Evolutionary conservation across 1,140 invertebrate species (phyloP), one percentile per base, ranked within the genome.

Genomic region (Drosophila bifasciata): DNA sequence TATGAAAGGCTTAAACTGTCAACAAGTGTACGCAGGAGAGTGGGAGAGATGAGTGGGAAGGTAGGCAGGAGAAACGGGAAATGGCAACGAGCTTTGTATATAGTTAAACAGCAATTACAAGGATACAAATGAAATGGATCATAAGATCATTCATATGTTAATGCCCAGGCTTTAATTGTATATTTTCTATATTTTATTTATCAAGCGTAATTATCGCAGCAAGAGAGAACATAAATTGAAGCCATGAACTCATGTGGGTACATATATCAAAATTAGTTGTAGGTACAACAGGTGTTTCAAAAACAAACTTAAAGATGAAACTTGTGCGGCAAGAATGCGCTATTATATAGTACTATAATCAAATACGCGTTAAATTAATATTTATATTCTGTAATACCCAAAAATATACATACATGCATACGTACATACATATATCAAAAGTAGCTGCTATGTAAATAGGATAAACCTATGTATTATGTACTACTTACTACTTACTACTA

Each of bases 211-310:
- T 8, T 23, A 72, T 66, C 50, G 51, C 58, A 57, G 50, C 39
- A n/a, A n/a, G 11, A 11, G 6, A 28, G 28, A 50, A 53, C 15
- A 39, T n/a, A 68, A 76, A 73, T 61, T 58, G 28, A 56, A 62
- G 43, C 19, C 19, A 19, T n/a, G n/a, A n/a, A n/a, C n/a, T n/a
- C n/a, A n/a, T n/a, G n/a, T n/a, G n/a, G n/a, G n/a, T n/a, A n/a
- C n/a, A n/a, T n/a, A 77, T 85, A 76, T 79, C 72, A 73, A 62
- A 77, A 75, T 48, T 83, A 83, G 80, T 44, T 81, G 3, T 78
- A 83, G 84, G 51, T 50, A 59, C 62, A 79, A 89, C 68, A 89
- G 64, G 84, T 89, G 84, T 89, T 89, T 89, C 83, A 89, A 89
- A 89, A 89, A 88, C 84, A 60, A 46, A 79, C 46, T 50, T 39